Conservation (phyloP, 2,797 vertebrate species). For the Enoplosus armatus region DNA sequence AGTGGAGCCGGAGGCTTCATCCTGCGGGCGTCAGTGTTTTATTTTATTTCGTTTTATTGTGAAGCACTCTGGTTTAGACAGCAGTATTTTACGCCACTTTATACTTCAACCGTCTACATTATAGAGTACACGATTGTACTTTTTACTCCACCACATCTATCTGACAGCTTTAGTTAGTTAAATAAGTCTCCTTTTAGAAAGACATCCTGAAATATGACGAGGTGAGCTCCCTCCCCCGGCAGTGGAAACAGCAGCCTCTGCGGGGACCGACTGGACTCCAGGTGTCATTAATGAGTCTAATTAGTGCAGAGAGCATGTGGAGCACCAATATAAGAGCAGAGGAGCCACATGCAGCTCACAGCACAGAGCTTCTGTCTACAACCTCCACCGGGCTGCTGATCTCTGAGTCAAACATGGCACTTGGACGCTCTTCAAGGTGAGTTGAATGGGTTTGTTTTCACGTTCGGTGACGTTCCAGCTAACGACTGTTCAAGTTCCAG, state of each 20-base stretch:
- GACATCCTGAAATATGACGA: no score
- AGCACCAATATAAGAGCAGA: slow-evolving; percentile 1
- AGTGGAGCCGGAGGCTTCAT: no score
- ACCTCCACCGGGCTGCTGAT: background rate
- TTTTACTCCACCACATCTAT: background rate
- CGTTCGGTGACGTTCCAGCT: no score
- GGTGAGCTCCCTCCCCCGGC: no score
- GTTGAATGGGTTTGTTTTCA: background rate
- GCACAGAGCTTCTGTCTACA: background rate
- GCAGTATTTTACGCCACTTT: background rate
- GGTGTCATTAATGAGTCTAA: slow-evolving; percentile 1
- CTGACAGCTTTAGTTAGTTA: background rate
- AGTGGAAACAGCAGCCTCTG: background rate
- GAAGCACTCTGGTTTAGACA: no score
- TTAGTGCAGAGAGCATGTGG: background rate
- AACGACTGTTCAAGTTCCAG: background rate
- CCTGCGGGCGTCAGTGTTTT: no score
- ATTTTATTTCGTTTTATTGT: no score
- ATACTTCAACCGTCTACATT: no score
- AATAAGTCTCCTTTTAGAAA: background rate
- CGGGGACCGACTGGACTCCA: background rate
- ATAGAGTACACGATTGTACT: no score
- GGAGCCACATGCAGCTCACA: background rate
- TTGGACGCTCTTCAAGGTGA: background rate
- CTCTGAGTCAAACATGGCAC: background rate